A percentile compares a stretch with the other conserved stretches of the same genome.
These are phyloP conservation scores for Epizoanthus stellaris DNA, from an alignment of 92 coral and sea anemone species.

Conservation along the genomic window DNA sequence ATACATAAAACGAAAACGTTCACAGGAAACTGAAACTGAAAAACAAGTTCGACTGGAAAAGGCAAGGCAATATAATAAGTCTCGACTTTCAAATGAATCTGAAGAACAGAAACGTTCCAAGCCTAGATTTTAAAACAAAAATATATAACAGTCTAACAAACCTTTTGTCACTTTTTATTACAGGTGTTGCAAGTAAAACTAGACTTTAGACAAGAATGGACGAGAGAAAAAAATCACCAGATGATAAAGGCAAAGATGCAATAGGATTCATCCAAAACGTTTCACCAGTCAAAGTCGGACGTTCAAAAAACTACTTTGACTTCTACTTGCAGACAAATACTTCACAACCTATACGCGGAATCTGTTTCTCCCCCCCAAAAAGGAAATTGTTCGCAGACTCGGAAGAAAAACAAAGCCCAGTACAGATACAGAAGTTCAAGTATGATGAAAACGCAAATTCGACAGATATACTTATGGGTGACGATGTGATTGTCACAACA, in stretches of 20 bases:
- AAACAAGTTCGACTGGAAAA: no score
- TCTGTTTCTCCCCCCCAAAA: slow-evolving; percentile 38
- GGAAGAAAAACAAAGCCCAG: slow-evolving; percentile 19
- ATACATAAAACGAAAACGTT: no score
- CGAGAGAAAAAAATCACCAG: not conserved
- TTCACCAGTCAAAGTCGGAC: slow-evolving; percentile 26
- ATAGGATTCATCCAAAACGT: slow-evolving; percentile 31
- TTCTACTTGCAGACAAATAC: slow-evolving; percentile 33
- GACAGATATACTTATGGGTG: slow-evolving; percentile 36
- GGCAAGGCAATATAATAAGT: no score
- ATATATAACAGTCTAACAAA: no score
- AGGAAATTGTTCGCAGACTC: slow-evolving; percentile 12
- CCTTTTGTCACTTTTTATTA: not conserved
- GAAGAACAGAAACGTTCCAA: no score
- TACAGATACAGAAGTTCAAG: slow-evolving; percentile 12
- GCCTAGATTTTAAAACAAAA: no score
- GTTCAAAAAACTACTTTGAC: slow-evolving; percentile 33
- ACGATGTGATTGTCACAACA: slow-evolving; percentile 7
- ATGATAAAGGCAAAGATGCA: not conserved
- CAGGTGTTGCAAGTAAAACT: not conserved
- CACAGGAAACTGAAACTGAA: no score
- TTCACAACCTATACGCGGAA: slow-evolving; percentile 11
- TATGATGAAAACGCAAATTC: slow-evolving; percentile 17
- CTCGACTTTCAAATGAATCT: no score
- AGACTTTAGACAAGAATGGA: slow-evolving; percentile 1